Evolutionary conservation across 2,888 invertebrate genomes (phyloP).

Genomic region (Agapostemon virescens): DNA sequence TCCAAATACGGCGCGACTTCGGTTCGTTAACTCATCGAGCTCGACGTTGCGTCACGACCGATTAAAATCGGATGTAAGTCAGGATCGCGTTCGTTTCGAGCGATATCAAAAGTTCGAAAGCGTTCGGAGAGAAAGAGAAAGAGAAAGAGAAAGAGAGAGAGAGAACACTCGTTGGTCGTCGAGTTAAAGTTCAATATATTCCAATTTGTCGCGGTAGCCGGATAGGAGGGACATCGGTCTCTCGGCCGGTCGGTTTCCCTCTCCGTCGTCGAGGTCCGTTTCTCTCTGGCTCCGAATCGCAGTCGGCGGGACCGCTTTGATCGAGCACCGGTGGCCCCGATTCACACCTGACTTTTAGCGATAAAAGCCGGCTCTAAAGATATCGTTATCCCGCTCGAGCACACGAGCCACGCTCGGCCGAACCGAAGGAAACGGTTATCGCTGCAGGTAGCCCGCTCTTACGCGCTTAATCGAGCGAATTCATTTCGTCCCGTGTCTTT

Average conservation of each 20-base stretch:
- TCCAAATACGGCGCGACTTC: conserved; percentile 16
- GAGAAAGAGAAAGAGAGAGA: neutral
- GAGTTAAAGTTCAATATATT: conserved; percentile 52
- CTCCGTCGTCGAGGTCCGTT: conserved; percentile 9
- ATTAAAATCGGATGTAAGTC: conserved; percentile 62
- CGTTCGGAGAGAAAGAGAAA: neutral
- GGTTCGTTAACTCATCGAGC: conserved; percentile 51
- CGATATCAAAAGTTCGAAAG: conserved; percentile 4
- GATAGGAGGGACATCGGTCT: conserved; percentile 33
- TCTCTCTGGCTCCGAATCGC: conserved; percentile 18
- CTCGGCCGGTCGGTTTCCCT: conserved; percentile 1
- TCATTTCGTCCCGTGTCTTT: conserved; percentile 52
- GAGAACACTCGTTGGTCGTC: neutral
- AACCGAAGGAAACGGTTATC: conserved; percentile 67
- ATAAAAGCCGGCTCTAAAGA: conserved; percentile 72
- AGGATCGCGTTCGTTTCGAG: conserved; percentile 5
- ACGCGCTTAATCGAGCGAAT: conserved; percentile 59
- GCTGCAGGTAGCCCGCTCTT: conserved; percentile 68
- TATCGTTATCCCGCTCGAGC: conserved; percentile 67
- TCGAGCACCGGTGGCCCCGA: conserved; percentile 65
- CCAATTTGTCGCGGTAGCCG: conserved; percentile 50
- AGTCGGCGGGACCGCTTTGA: conserved; percentile 60
- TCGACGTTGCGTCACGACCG: conserved; percentile 47
- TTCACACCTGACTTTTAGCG: conserved; percentile 75
- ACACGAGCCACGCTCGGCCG: conserved; percentile 34